These are phyloP conservation scores for Synergus itoensis DNA, from an alignment of 2,888 invertebrate genomes.

Conservation along the genomic window DNA sequence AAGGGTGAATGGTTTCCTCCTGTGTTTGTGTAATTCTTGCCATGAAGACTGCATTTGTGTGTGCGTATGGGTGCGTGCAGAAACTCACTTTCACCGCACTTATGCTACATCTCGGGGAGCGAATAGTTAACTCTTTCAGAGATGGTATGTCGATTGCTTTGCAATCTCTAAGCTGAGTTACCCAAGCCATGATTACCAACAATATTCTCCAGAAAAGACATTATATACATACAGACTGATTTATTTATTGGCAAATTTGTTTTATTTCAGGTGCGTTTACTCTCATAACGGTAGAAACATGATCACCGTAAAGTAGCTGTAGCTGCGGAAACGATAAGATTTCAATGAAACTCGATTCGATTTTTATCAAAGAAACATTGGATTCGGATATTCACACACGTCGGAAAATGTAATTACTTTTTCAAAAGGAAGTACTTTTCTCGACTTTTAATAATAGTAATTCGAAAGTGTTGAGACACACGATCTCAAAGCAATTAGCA, in stretches of 20 bases:
- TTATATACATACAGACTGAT: neutral
- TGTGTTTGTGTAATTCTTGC: slow-evolving; percentile 9
- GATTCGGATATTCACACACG: neutral
- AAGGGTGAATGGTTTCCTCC: slow-evolving; percentile 22
- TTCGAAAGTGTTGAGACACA: neutral
- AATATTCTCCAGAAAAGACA: slow-evolving; percentile 28
- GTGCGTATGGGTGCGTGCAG: slow-evolving; percentile 51
- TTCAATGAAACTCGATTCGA: slow-evolving; percentile 12
- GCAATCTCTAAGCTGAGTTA: slow-evolving; percentile 37
- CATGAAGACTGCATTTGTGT: slow-evolving; percentile 35
- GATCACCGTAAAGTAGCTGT: slow-evolving; percentile 5
- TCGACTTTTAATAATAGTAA: too few relatives aligned
- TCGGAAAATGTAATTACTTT: too few relatives aligned
- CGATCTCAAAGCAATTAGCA: neutral
- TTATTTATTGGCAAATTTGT: slow-evolving; percentile 10
- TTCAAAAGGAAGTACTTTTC: too few relatives aligned
- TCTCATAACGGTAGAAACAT: slow-evolving; percentile 30
- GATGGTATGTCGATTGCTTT: slow-evolving; percentile 46
- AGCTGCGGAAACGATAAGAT: neutral
- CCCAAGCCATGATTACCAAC: slow-evolving; percentile 32
- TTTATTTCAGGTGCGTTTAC: slow-evolving; percentile 27
- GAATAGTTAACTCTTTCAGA: slow-evolving; percentile 48
- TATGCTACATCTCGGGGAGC: slow-evolving; percentile 55
- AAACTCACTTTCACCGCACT: slow-evolving; percentile 69
- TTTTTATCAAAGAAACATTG: neutral